Evolutionary conservation across 1,140 invertebrate genomes (phyloP), one percentile per base, ranked within the genome.

Genomic region (Eurosta solidaginis): DNA sequence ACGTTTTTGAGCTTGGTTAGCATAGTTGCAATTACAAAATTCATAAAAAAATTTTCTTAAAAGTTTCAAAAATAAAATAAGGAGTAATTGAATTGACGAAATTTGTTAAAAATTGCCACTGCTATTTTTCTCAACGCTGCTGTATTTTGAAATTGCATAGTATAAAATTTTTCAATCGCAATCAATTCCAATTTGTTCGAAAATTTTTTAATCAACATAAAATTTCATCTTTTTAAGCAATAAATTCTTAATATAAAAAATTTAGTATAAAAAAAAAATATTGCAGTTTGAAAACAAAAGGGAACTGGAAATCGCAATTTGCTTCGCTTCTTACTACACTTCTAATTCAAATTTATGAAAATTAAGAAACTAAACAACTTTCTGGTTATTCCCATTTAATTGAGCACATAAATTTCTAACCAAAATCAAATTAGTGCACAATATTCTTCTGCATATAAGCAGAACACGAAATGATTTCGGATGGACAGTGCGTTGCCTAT

Each of bases 281-380:
- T 68, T 17, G 33, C 36, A 22, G 17, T 40, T 68, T 68, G n/a
- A 6, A 20, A 20, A 20, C 33, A 42, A 7, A 5, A 17, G 33
- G n/a, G n/a, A n/a, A n/a, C 36, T 36, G 29, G n/a, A n/a, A n/a
- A n/a, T n/a, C 20, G 50, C 33, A 29, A 40, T 20, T 40, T 40
- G 10, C 59, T 22, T 20, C 59, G 29, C 59, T 22, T 33, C n/a
- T n/a, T n/a, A n/a, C n/a, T n/a, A n/a, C n/a, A 40, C 59, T 40
- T 68, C 40, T 68, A 68, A 68, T 40, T 68, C 33, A 68, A 68
- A 68, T 68, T 68, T 68, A 68, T 68, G 59, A 68, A 68, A 68
- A 68, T 68, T 68, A 40, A 68, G 59, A 68, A 68, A 42, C 59
- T 40, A 68, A 68, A 68, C 59, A 68, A 68, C 59, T 68, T 68